Evolutionary conservation across 1,140 invertebrate genomes (phyloP).

Genomic region (Andricus grossulariae): DNA sequence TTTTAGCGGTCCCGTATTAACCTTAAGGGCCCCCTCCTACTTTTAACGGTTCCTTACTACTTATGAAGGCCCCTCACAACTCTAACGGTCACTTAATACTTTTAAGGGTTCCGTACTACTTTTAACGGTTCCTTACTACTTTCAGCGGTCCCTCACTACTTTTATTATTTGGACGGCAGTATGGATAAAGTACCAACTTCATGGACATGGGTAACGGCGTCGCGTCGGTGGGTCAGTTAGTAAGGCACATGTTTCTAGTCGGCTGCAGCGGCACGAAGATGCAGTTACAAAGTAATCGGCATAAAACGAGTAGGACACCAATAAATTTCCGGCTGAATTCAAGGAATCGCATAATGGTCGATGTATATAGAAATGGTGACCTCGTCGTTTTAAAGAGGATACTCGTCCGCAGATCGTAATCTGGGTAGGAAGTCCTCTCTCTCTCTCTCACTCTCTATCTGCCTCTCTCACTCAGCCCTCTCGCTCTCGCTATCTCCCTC

Average conservation of each 20-base stretch:
- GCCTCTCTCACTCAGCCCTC: conserved; percentile 17
- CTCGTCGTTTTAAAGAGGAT: conserved; percentile 54
- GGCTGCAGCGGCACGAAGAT: conserved; percentile 20
- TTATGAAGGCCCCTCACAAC: too few species aligned
- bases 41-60: too few species aligned
- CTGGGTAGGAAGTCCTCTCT: conserved; percentile 60
- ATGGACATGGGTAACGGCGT: too few species aligned
- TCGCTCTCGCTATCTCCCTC: background rate
- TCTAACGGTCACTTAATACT: too few species aligned
- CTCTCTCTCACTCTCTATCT: background rate
- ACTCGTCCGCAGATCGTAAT: conserved; percentile 57
- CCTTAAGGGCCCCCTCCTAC: too few species aligned
- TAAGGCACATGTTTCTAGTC: background rate
- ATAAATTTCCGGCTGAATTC: conserved; percentile 50
- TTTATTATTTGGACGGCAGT: too few species aligned
- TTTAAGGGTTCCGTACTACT: too few species aligned
- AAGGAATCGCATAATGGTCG: conserved; percentile 45
- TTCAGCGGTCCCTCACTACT: too few species aligned
- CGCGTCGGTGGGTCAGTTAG: too few species aligned
- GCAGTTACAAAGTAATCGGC: conserved; percentile 31
- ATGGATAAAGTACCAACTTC: too few species aligned
- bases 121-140: too few species aligned
- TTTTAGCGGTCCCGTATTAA: too few species aligned
- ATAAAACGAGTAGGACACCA: conserved; percentile 44
- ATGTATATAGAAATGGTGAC: conserved; percentile 40